These are phyloP conservation scores for Lasioglossum lativentre DNA, from an alignment of 2,888 invertebrate genomes.

Conservation along the genomic window DNA sequence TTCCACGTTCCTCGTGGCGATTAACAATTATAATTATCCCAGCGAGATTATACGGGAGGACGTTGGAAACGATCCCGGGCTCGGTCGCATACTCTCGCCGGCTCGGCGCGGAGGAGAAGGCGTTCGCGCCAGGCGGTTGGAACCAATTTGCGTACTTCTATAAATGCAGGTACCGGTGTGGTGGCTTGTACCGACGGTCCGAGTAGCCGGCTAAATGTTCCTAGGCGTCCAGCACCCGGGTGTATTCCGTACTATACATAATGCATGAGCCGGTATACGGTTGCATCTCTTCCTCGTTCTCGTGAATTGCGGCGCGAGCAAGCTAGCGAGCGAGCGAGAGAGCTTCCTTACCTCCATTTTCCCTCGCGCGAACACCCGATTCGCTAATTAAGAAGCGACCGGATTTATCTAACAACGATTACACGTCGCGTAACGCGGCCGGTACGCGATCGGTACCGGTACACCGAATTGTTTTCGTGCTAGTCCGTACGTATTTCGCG, in stretches of 20 bases:
- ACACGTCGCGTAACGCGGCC: constrained; percentile 27
- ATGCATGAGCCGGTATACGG: constrained; percentile 67
- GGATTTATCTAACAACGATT: constrained; percentile 49
- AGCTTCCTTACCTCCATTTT: background rate
- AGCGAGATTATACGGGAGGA: constrained; percentile 50
- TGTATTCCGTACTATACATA: constrained; percentile 67
- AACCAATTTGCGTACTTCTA: constrained; percentile 74
- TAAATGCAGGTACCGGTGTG: constrained; percentile 71
- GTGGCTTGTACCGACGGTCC: constrained; percentile 52
- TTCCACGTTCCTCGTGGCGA: constrained; percentile 31
- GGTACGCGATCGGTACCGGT: background rate
- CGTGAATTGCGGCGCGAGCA: constrained; percentile 20
- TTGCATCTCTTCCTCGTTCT: constrained; percentile 50
- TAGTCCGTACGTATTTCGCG: background rate
- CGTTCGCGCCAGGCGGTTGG: constrained; percentile 62
- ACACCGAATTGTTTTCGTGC: constrained; percentile 17
- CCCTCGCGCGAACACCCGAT: constrained; percentile 38
- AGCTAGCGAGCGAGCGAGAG: background rate
- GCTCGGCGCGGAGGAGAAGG: constrained; percentile 22
- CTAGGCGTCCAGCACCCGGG: constrained; percentile 64
- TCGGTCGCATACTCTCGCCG: constrained; percentile 46
- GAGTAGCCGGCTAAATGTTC: constrained; percentile 64
- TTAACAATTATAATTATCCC: constrained; percentile 69
- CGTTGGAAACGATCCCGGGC: constrained; percentile 39
- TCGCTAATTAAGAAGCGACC: constrained; percentile 64